Evolutionary conservation across 2,888 invertebrate species (phyloP).

Genomic region (Nomada ruficornis): DNA sequence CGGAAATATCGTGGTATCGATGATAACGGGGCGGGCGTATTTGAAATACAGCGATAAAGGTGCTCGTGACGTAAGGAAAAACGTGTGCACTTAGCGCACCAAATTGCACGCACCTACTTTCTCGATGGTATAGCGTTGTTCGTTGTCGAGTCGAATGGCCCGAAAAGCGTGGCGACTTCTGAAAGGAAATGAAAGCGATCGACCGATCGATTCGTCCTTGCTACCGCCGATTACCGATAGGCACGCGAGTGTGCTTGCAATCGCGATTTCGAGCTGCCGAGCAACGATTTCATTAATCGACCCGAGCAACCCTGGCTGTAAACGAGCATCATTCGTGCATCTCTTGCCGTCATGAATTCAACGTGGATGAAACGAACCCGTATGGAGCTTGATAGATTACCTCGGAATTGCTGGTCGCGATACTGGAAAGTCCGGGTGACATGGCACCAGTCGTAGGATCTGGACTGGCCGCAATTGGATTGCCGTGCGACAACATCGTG

Average conservation of each 20-base stretch:
- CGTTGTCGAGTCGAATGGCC: not conserved
- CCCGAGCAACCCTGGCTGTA: not conserved
- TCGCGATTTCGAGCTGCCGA: slow-evolving; percentile 2
- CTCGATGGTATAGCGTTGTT: too few species aligned
- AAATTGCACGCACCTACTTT: too few species aligned
- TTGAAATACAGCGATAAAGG: too few species aligned
- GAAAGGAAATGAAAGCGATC: slow-evolving; percentile 60
- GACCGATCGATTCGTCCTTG: slow-evolving; percentile 7
- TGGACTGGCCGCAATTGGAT: slow-evolving; percentile 81
- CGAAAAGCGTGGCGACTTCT: slow-evolving; percentile 20
- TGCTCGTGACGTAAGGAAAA: too few species aligned
- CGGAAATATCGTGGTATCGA: too few species aligned
- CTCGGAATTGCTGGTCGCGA: slow-evolving; percentile 92
- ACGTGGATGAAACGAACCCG: not conserved
- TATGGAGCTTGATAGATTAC: slow-evolving; percentile 84
- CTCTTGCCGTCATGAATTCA: slow-evolving; percentile 9
- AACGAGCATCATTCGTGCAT: not conserved
- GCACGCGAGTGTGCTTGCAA: not conserved
- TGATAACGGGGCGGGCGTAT: too few species aligned
- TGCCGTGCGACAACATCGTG: slow-evolving; percentile 72
- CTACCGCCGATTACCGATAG: too few species aligned
- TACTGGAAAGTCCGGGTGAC: slow-evolving; percentile 91
- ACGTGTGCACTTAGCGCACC: too few species aligned
- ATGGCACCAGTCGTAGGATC: slow-evolving; percentile 84
- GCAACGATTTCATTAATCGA: too few species aligned